phyloP scores from a whole-genome alignment of 2,888 invertebrate species.

The Allygus modestus region DNA sequence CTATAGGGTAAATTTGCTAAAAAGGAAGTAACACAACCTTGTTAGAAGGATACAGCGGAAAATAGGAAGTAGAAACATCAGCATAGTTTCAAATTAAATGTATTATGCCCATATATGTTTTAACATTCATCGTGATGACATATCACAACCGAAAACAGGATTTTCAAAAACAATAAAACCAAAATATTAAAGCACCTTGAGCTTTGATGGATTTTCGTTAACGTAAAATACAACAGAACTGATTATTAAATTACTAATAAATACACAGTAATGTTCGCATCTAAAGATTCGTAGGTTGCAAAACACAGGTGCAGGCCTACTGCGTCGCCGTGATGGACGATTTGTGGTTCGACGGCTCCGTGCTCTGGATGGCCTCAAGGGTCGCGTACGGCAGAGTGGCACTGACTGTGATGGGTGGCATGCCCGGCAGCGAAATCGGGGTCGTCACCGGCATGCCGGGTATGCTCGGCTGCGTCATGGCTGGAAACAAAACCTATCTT shows the following conservation, averaged over 20 bases:
- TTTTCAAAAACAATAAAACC: constrained; percentile 17
- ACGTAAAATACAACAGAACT: not conserved
- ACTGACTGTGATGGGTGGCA: constrained; percentile 89
- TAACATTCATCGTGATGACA: not conserved
- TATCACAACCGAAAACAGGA: not conserved
- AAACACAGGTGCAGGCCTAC: constrained; percentile 52
- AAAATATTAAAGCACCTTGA: constrained; percentile 22
- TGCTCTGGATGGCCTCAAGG: constrained; percentile 75
- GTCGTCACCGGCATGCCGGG: constrained; percentile 78
- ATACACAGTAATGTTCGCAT: constrained; percentile 32
- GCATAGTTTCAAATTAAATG: constrained; percentile 1
- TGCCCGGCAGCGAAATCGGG: constrained; percentile 85
- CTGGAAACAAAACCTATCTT: constrained; percentile 45
- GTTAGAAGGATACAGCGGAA: too few relatives aligned
- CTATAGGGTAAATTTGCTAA: too few relatives aligned
- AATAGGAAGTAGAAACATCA: too few relatives aligned
- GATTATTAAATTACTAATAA: constrained; percentile 10
- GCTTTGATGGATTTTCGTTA: not conserved
- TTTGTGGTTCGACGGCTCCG: constrained; percentile 61
- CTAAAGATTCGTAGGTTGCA: not conserved
- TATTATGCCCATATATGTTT: constrained; percentile 12
- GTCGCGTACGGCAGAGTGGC: constrained; percentile 82
- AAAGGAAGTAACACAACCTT: too few relatives aligned
- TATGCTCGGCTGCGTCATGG: constrained; percentile 57
- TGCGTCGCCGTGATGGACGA: constrained; percentile 67